Base-by-base conservation (phyloP, 2,888 invertebrate genomes). In the Odontocerum albicorne region DNA sequence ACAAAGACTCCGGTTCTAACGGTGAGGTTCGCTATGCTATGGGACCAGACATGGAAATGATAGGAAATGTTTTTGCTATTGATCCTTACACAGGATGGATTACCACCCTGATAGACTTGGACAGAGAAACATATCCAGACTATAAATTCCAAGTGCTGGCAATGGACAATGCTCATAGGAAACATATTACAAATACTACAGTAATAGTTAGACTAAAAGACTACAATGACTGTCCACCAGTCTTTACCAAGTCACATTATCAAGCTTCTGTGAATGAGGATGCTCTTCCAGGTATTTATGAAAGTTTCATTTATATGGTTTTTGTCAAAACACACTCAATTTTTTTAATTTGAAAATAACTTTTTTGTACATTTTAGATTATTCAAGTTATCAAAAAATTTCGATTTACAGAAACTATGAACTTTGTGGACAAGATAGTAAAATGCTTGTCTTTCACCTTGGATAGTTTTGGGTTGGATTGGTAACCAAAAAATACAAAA, bases 11-110 rank as follows among this genome's bases (percentile, higher is more conserved):
- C 57, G 93, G 92, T 2, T 86, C 86, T 47, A 92, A 93, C 70
- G 90, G 90, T 19, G 91, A 92, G 69, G 85, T 96, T 10, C 82
- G 88, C 8, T 96, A 91, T 71, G 85, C 86, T 22, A 82, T 94
- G 62, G 86, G 84, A 13, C 76, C 82, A 10, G 86, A 86, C 59
- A 75, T 80, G 47, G 81, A 82, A 45, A 79, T 82, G 60, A 73
- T 81, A 32, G 79, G 81, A 20, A 85, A 84, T 64, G 82, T 88
- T 47, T 96, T 96, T 72, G 85, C 88, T 4, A 85, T 97, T 54
- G 93, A 97, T 70, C 79, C 88, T 16, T 87, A 88, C 67, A 88
- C 89, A 1, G 96, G 96, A 2, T 93, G 93, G 93, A 85, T 96
- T 59, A 87, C 84, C 22, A 86, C 88, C 10, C 70, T 88, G 42